phyloP scores from a whole-genome alignment of 2,113 vertebrate genomes.

The Oryctolagus cuniculus region mOryCun1.1 NC_091453.1:130497001-130497500 shows the following conservation, averaged over 20 bases:
- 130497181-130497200: neutral
- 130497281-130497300: neutral
- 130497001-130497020: neutral
- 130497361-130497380: neutral
- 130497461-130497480: neutral
- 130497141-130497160: slow-evolving; percentile 4
- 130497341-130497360: neutral
- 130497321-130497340: neutral
- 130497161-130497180: neutral
- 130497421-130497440: neutral
- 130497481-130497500: slow-evolving; percentile 50
- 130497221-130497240: slow-evolving; percentile 33
- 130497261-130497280: neutral
- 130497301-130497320: neutral
- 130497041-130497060: neutral
- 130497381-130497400: neutral
- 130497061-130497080: neutral
- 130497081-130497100: neutral
- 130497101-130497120: neutral
- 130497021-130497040: neutral
- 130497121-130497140: neutral
- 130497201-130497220: slow-evolving; percentile 3
- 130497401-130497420: neutral
- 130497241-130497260: neutral
- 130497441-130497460: slow-evolving; percentile 16